Conservation (phyloP, 1,140 invertebrate species). For the Cotesia chilonis region DNA sequence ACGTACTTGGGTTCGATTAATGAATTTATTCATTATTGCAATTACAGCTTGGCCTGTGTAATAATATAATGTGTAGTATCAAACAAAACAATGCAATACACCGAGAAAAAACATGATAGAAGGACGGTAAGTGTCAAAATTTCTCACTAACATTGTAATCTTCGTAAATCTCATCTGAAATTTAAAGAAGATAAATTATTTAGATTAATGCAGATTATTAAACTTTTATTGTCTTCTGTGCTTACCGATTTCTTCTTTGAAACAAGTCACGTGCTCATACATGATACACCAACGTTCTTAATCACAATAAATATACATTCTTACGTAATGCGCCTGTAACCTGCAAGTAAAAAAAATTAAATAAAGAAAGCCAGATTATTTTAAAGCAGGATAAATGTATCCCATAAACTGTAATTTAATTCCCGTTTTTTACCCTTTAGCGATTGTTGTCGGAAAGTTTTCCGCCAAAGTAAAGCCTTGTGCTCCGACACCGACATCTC, state of each 20-base stretch:
- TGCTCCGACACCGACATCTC: not conserved
- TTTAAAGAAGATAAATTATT: no score
- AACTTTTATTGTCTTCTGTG: no score
- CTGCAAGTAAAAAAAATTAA: not conserved
- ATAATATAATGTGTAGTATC: no score
- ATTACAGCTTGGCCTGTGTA: no score
- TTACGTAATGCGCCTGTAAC: slow-evolving; percentile 5
- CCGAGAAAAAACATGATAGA: no score
- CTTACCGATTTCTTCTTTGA: not conserved
- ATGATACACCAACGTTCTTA: not conserved
- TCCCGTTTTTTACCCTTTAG: slow-evolving; percentile 2
- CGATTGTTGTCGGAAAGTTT: slow-evolving; percentile 1
- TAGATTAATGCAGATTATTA: no score
- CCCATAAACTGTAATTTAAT: not conserved
- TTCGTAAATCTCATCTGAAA: no score
- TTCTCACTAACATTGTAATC: no score
- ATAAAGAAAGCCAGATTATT: slow-evolving; percentile 7
- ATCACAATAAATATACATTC: not conserved
- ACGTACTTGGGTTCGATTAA: no score
- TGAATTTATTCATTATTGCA: no score
- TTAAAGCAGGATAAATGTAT: not conserved
- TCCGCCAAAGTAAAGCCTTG: not conserved
- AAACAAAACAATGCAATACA: no score
- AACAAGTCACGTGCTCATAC: not conserved
- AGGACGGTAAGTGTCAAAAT: no score